A percentile compares a stretch with the other conserved stretches of the same genome.
Evolutionary conservation across 2,888 invertebrate genomes (phyloP).

Genomic region (Agrilus mali): DNA sequence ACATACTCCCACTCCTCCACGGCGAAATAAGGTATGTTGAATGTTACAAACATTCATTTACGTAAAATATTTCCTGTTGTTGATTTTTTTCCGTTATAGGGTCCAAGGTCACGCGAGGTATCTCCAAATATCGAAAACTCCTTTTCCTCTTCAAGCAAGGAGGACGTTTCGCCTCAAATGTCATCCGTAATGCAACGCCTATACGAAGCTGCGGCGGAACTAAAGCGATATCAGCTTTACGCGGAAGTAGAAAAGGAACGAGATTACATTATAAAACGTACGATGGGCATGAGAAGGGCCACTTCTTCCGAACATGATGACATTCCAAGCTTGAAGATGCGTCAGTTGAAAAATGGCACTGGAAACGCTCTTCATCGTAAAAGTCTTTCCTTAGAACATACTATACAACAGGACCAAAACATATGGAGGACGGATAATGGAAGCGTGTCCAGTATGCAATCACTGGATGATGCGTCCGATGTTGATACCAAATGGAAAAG

Average conservation of each 20-base stretch:
- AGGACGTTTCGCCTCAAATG: slow-evolving; percentile 29
- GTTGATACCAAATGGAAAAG: slow-evolving; percentile 46
- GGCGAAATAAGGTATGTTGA: slow-evolving; percentile 45
- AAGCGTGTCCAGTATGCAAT: slow-evolving; percentile 73
- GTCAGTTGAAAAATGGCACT: slow-evolving; percentile 16
- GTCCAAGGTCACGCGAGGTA: slow-evolving; percentile 40
- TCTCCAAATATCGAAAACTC: slow-evolving; percentile 47
- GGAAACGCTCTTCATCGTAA: slow-evolving; percentile 48
- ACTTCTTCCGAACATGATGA: slow-evolving; percentile 56
- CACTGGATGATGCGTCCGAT: slow-evolving; percentile 38
- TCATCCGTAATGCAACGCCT: slow-evolving; percentile 45
- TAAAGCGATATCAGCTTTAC: slow-evolving; percentile 35
- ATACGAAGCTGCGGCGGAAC: slow-evolving; percentile 59
- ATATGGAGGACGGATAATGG: slow-evolving; percentile 81
- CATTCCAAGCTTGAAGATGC: slow-evolving; percentile 24
- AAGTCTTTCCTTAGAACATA: slow-evolving; percentile 61
- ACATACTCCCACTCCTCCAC: slow-evolving; percentile 58
- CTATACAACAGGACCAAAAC: slow-evolving; percentile 42
- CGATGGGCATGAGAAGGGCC: slow-evolving; percentile 32
- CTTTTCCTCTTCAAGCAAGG: slow-evolving; percentile 36
- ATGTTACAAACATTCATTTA: slow-evolving; percentile 1
- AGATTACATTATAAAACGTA: slow-evolving; percentile 32
- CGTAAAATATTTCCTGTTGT: no score
- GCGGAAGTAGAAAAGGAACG: slow-evolving; percentile 42
- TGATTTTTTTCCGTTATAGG: slow-evolving; percentile 23